These are phyloP conservation scores for Calliopsis andreniformis DNA, from an alignment of 1,140 invertebrate species.

Conservation along the genomic window DNA sequence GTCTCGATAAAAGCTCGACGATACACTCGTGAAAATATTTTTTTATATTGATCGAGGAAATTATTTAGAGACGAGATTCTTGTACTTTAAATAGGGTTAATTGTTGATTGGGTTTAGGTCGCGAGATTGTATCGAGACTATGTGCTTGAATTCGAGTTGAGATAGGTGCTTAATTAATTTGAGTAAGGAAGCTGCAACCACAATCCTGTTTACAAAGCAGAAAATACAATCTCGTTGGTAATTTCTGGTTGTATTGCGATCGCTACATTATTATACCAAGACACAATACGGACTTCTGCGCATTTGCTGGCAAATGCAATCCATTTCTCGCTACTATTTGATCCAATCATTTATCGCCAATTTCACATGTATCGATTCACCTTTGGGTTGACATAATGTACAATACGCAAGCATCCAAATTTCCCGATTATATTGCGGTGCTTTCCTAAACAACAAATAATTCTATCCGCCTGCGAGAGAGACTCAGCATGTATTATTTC, in stretches of 20 bases:
- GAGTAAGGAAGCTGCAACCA: constrained; percentile 3
- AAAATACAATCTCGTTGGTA: constrained; percentile 13
- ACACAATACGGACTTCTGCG: neutral
- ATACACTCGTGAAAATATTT: no score
- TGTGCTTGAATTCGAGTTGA: no score
- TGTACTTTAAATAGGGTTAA: no score
- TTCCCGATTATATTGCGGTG: neutral
- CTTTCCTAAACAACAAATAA: no score
- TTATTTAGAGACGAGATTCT: no score
- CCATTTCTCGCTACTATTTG: neutral
- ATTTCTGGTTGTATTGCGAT: constrained; percentile 21
- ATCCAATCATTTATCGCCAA: constrained; percentile 5
- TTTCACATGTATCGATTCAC: neutral
- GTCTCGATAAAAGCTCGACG: no score
- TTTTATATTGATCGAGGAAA: no score
- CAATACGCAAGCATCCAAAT: neutral
- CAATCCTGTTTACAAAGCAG: constrained; percentile 6
- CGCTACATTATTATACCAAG: neutral
- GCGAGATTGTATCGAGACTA: no score
- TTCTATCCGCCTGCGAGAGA: neutral
- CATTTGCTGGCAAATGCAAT: constrained; percentile 23
- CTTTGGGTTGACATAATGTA: neutral
- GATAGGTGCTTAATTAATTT: neutral
- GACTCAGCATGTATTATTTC: neutral
- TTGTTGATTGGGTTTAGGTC: no score